Conservation (phyloP, 2,797 vertebrate species). For the Bovichtus variegatus region DNA sequence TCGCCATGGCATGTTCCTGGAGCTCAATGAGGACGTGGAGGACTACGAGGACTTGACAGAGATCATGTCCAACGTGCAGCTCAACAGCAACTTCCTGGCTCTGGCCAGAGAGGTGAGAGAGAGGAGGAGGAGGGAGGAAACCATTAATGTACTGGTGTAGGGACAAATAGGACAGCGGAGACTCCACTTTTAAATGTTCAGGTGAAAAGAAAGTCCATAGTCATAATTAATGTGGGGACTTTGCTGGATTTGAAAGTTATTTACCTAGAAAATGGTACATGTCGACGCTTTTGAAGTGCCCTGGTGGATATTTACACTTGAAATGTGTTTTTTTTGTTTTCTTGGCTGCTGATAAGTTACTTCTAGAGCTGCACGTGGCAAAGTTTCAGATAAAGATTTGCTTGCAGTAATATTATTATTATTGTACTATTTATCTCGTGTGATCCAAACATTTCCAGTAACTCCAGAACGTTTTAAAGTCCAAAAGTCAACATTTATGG, state of each 20-base stretch:
- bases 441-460: too few species aligned
- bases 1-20: constrained; percentile 96
- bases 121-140: not conserved
- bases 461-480: too few species aligned
- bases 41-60: constrained; percentile 98
- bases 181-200: not conserved
- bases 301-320: too few species aligned
- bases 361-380: not conserved
- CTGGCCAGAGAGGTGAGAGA: constrained; percentile 94
- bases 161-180: not conserved
- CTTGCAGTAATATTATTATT: too few species aligned
- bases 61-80: constrained; percentile 99
- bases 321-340: too few species aligned
- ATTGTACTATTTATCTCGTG: too few species aligned
- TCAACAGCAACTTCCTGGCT: constrained; percentile 98
- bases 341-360: not conserved
- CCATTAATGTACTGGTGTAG: fast-evolving
- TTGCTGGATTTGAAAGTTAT: not conserved
- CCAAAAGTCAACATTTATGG: too few species aligned
- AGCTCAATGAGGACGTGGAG: constrained; percentile 97
- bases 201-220: not conserved
- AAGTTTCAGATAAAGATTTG: too few species aligned
- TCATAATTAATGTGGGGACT: not conserved
- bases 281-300: not conserved
- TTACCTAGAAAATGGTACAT: not conserved